Percentiles rank a stretch among this genome's conserved stretches.
These are phyloP conservation scores for Agrilus mali DNA, from an alignment of 2,888 invertebrate species.

Conservation along the genomic window DNA sequence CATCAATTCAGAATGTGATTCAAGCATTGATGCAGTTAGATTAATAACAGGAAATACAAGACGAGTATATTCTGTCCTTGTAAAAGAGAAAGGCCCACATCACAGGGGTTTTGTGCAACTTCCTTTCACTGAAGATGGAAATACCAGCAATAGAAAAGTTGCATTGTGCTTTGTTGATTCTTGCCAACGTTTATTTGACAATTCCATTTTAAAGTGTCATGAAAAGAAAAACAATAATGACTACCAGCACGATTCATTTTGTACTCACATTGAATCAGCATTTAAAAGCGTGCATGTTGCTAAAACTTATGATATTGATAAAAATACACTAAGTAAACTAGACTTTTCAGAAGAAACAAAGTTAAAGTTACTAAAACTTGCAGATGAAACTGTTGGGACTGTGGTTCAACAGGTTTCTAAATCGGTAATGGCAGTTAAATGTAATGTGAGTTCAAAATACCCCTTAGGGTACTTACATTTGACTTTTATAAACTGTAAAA, in stretches of 20 bases:
- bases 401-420: constrained; percentile 59
- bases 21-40: constrained; percentile 51
- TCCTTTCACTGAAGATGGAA: constrained; percentile 26
- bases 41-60: constrained; percentile 48
- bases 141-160: constrained; percentile 18
- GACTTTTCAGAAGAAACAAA: constrained; percentile 47
- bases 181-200: constrained; percentile 42
- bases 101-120: constrained; percentile 61
- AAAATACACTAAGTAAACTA: constrained; percentile 45
- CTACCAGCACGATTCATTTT: constrained; percentile 21
- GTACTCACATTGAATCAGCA: constrained; percentile 53
- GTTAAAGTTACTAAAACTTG: constrained; percentile 45
- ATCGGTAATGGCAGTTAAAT: constrained; percentile 58
- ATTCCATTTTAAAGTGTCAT: constrained; percentile 42
- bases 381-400: constrained; percentile 46
- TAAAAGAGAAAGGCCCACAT: constrained; percentile 55
- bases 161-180: constrained; percentile 45
- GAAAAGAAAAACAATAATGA: constrained; percentile 25
- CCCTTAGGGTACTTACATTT: constrained; percentile 60
- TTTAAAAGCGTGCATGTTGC: constrained; percentile 48
- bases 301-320: constrained; percentile 45
- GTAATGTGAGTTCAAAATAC: constrained; percentile 50
- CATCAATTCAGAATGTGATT: constrained; percentile 40
- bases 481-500: constrained; percentile 42
- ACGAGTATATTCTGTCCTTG: constrained; percentile 54